Percentiles rank a stretch among this genome's conserved stretches.
Conservation (phyloP, 2,888 invertebrate genomes). For the Odontothrips loti region DNA sequence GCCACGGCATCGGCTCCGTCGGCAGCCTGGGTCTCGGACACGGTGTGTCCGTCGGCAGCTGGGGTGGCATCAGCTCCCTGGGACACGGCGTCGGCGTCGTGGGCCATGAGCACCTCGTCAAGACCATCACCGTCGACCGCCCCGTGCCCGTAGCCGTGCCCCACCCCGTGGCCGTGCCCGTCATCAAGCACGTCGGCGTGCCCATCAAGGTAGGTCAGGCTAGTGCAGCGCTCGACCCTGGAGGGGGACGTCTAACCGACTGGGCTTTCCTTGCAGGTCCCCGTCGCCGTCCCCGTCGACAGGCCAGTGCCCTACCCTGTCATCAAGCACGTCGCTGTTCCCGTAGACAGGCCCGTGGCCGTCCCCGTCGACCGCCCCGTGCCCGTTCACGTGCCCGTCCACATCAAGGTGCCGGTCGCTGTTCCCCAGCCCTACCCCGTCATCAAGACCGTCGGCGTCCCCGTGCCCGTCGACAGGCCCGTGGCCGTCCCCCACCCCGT, state of each 20-base stretch:
- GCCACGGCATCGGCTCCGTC: not conserved
- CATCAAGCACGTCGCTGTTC: slow-evolving; percentile 37
- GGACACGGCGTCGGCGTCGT: not conserved
- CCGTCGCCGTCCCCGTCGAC: slow-evolving; percentile 15
- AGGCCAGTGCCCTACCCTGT: slow-evolving; percentile 34
- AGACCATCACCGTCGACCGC: not conserved
- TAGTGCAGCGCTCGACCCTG: not conserved
- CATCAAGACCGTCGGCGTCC: slow-evolving; percentile 54
- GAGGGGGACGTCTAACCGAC: not conserved
- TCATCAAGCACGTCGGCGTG: slow-evolving; percentile 37
- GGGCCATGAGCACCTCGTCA: not conserved
- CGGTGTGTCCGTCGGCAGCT: too few species aligned
- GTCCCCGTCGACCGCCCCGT: slow-evolving; percentile 42
- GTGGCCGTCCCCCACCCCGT: slow-evolving; percentile 50
- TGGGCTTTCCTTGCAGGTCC: not conserved
- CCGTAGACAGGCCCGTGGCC: slow-evolving; percentile 39
- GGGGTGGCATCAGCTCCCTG: too few species aligned
- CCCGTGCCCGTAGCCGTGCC: slow-evolving; percentile 33
- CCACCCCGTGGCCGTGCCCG: slow-evolving; percentile 21
- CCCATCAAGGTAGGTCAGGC: slow-evolving; percentile 36
- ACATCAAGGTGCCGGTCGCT: slow-evolving; percentile 46
- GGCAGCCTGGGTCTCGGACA: not conserved
- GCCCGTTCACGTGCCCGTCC: slow-evolving; percentile 53
- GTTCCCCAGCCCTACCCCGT: slow-evolving; percentile 54
- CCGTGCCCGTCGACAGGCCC: slow-evolving; percentile 48